phyloP scores from a whole-genome alignment of 2,888 invertebrate genomes.

The Artemia sinica region DNA sequence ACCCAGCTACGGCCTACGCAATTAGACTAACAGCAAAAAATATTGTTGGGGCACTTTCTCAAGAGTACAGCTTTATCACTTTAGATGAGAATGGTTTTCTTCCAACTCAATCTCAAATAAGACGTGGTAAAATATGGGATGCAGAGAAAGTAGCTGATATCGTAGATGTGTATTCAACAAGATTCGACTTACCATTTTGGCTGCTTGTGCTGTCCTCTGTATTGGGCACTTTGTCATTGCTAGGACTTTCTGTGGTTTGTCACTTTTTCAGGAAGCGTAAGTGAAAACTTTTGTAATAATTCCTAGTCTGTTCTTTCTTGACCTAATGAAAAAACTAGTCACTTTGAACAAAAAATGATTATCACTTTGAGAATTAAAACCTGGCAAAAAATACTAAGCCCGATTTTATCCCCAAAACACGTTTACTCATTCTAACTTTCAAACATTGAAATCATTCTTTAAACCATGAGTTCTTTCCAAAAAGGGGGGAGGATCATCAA shows the following conservation, averaged over 20 bases:
- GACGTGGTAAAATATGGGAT: not conserved
- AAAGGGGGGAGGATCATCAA: too few relatives aligned
- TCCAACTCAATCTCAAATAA: conserved; percentile 1
- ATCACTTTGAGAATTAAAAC: not conserved
- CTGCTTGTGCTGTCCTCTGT: not conserved
- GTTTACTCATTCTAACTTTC: too few relatives aligned
- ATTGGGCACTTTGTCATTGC: not conserved
- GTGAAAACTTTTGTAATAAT: not conserved
- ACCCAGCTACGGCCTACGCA: conserved; percentile 1
- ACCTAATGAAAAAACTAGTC: not conserved
- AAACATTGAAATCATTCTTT: too few relatives aligned
- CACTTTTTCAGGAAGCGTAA: conserved; percentile 3
- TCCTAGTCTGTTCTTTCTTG: not conserved
- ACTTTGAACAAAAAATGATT: not conserved
- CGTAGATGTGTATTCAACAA: not conserved
- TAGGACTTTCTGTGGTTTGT: conserved; percentile 4
- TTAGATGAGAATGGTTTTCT: not conserved
- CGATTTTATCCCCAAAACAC: too few relatives aligned
- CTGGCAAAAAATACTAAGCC: not conserved
- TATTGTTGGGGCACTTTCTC: not conserved
- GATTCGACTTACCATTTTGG: conserved; percentile 10
- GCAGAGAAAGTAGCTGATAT: not conserved
- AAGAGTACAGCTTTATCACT: not conserved
- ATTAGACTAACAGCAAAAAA: not conserved
- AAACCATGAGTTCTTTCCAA: too few relatives aligned